Conservation (phyloP, 2,888 invertebrate species). For the Monopis laevigella region DNA sequence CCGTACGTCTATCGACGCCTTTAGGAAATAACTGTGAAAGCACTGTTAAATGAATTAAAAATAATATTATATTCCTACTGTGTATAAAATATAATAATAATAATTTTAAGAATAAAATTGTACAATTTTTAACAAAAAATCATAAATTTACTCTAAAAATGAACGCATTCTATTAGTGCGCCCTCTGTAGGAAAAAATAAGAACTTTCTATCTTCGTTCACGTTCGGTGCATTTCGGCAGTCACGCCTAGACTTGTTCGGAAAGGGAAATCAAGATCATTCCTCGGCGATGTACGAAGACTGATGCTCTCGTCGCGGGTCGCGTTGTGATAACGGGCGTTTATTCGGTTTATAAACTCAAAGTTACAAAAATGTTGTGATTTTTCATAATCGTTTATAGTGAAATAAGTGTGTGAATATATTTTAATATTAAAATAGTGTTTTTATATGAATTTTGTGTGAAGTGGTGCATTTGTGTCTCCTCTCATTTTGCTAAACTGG, state of each 20-base stretch:
- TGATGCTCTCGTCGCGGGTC: slow-evolving; percentile 63
- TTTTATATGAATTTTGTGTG: slow-evolving; percentile 38
- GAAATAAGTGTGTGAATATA: slow-evolving; percentile 50
- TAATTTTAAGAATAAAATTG: too few species aligned
- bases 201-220: slow-evolving; percentile 30
- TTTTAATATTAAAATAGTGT: slow-evolving; percentile 23
- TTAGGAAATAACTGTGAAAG: too few species aligned
- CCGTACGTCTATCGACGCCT: too few species aligned
- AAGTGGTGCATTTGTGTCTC: slow-evolving; percentile 52
- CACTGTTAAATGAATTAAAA: too few species aligned
- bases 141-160: slow-evolving; percentile 2
- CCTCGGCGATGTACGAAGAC: slow-evolving; percentile 62
- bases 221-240: slow-evolving; percentile 52
- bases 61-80: too few species aligned
- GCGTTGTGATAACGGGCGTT: slow-evolving; percentile 49
- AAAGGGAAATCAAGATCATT: slow-evolving; percentile 63
- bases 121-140: neutral
- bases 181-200: slow-evolving; percentile 29
- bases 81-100: too few species aligned
- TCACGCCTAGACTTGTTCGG: slow-evolving; percentile 67
- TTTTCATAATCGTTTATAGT: slow-evolving; percentile 45
- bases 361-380: slow-evolving; percentile 56
- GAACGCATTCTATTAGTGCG: slow-evolving; percentile 31
- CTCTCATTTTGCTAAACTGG: slow-evolving; percentile 5
- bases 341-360: slow-evolving; percentile 35